Evolutionary conservation across 2,113 vertebrate species (phyloP).

Genomic region (Strix aluco): DNA sequence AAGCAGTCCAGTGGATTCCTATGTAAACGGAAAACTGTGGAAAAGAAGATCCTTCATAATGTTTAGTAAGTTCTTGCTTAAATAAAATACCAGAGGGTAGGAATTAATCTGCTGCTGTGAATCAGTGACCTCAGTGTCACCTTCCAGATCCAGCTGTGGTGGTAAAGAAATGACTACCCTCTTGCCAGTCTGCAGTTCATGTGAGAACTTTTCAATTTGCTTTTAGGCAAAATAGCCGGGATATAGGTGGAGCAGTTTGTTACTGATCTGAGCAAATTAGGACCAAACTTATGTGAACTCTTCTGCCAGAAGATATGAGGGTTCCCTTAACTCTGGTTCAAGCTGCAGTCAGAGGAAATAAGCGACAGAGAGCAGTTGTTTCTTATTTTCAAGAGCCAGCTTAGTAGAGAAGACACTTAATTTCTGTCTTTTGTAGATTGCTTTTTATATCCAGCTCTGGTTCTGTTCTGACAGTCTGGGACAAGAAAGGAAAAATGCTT

Average conservation of each 20-base stretch:
- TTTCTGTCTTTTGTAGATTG: not conserved
- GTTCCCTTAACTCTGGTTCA: not conserved
- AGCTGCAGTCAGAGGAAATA: not conserved
- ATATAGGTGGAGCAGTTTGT: not conserved
- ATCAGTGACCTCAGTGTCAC: not conserved
- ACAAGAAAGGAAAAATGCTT: not conserved
- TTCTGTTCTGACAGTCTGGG: not conserved
- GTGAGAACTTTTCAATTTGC: not conserved
- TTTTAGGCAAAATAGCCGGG: not conserved
- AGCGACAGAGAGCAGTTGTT: not conserved
- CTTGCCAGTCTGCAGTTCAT: not conserved
- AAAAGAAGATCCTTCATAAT: slow-evolving; percentile 69
- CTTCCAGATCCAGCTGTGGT: slow-evolving; percentile 14
- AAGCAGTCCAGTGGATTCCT: slow-evolving; percentile 48
- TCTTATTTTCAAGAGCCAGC: not conserved
- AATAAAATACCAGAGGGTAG: not conserved
- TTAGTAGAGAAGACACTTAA: not conserved
- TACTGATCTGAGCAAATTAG: not conserved
- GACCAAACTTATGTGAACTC: not conserved
- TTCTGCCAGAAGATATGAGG: not conserved
- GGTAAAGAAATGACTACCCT: not conserved
- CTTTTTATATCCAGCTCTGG: not conserved
- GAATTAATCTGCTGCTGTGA: slow-evolving; percentile 19
- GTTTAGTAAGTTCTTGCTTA: slow-evolving; percentile 64
- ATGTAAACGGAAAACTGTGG: slow-evolving; percentile 40